phyloP scores from a whole-genome alignment of 2,888 invertebrate genomes.

The Ganaspis brasiliensis region DNA sequence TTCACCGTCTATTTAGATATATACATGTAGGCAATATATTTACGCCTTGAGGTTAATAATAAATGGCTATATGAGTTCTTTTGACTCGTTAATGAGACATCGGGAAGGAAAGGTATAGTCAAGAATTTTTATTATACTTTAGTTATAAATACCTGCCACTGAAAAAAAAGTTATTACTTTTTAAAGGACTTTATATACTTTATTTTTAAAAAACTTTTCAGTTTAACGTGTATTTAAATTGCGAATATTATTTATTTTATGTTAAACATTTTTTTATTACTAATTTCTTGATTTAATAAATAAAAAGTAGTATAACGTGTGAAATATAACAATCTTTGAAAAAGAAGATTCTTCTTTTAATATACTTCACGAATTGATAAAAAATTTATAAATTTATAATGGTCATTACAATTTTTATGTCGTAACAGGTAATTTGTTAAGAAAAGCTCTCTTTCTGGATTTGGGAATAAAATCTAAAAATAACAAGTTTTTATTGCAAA shows the following conservation, averaged over 20 bases:
- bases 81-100: background rate
- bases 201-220: background rate
- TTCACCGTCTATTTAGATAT: conserved; percentile 17
- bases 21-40: conserved; percentile 14
- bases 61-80: conserved; percentile 8
- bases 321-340: no score
- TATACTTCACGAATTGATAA: no score
- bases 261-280: no score
- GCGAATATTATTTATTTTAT: no score
- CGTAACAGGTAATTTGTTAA: no score
- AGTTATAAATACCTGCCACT: background rate
- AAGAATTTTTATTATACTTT: background rate
- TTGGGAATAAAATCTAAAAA: background rate
- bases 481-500: background rate
- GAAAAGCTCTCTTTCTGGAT: background rate
- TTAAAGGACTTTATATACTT: background rate
- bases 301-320: no score
- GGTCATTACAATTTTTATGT: no score
- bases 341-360: no score
- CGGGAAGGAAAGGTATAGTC: background rate
- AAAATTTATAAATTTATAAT: no score
- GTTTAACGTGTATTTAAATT: background rate
- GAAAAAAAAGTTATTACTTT: conserved; percentile 1
- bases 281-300: no score
- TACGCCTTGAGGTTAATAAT: conserved; percentile 28